Base-by-base conservation (phyloP, 2,888 invertebrate species). In the Coenonympha arcania region DNA sequence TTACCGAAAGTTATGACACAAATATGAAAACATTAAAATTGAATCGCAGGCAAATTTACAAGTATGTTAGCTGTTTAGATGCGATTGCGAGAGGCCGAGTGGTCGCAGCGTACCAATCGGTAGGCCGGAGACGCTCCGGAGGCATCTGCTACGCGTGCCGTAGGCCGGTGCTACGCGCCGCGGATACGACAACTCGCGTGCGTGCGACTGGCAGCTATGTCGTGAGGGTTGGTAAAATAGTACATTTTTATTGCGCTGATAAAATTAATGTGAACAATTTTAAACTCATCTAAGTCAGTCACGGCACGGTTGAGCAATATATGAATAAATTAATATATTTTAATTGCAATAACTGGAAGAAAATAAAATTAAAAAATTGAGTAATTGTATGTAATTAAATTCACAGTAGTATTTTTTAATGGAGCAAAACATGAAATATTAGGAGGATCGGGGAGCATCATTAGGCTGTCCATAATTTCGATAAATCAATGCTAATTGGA, bases 11-110 rank as follows among this genome's bases (percentile, higher is more conserved):
- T 80, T 82, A 79, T 79, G 77, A 77, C 79, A 79, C 73, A 79
- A 80, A 77, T 80, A 76, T 78, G 77, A 77, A 80, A 78, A 79
- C 74, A 83, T 80, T 80, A 76, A 79, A 81, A 82, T 85, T 84
- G 78, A 84, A 81, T 75, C 72, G 71, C 66, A 63, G 80, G 79
- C 81, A 84, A 83, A 81, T n/a, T n/a, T n/a, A n/a, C n/a, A n/a
- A n/a, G n/a, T 80, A 79, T 80, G 78, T 78, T 79, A 77, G 76
- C 70, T 76, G 76, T 73, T 64, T 62, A 70, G 73, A 76, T 74
- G 69, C 66, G 66, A 55, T 76, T 74, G 69, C 66, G 66, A 55
- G 70, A 55, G 67, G 66, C 63, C 66, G 67, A 65, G 68, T 71
- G 71, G 67, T 62, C 60, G 63, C 71, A 69, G 76, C 75, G 82